Base-by-base conservation (phyloP, 23 tunicate species). In the Botrylloides violaceus region DNA sequence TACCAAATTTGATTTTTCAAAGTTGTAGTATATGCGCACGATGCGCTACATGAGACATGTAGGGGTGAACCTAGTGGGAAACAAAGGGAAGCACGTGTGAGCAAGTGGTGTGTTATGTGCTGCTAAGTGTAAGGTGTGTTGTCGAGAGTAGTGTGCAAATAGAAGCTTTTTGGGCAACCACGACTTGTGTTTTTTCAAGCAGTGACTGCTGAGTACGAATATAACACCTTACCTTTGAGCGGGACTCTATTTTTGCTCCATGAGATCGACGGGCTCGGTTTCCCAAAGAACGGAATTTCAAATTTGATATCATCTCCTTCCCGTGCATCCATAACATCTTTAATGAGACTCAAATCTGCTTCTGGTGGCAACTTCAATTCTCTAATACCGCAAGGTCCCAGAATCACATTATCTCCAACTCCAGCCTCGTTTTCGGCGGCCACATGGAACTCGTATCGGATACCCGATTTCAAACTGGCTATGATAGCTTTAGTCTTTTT, bases 361-460 rank as follows among this genome's bases (percentile, higher is more conserved):
- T 72, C 83, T 0, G 83, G 83, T 1, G 83, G 50, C 15, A 79
- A 55, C 18, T 9, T 38, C 5, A 66, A 29, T 74, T 79, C 83
- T 5, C 65, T 63, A 3, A 57, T 35, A 0, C 38, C 75, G 50
- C 72, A 4, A 38, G 83, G 83, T 21, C 83, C 79, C 49, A 71
- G 7, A 18, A 56, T 58, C 3, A 49, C 70, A 63, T 70, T 34
- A 31, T 76, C 75, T 25, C 87, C 72, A 1, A 77, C 20, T 21
- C 87, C 87, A 33, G 82, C 87, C 48, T 82, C 77, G 43, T 82
- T 82, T 77, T 56, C 68, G 24, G 87, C 87, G 5, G 65, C 49
- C 2, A 82, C 87, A 32, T 33, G 58, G 24, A 82, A 34, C 49
- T 82, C 87, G 39, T 82, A 82, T 79, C 61, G 50, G 32, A 23